phyloP scores from a whole-genome alignment of 2,797 vertebrate species.

The Sebastes wilsoni region DNA sequence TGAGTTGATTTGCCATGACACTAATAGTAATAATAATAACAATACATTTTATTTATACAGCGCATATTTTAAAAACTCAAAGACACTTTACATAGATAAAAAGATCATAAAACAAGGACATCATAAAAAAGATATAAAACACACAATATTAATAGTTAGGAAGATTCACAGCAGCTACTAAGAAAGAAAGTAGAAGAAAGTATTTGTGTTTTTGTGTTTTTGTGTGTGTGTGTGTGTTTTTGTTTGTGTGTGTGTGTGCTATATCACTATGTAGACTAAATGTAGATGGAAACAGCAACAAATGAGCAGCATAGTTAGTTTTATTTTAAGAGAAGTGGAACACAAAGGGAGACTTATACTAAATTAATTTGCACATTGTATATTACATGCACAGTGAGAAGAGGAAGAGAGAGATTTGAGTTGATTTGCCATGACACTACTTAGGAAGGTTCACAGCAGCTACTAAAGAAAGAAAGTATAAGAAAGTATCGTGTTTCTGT shows the following conservation, averaged over 20 bases:
- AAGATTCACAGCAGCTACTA: too few species aligned
- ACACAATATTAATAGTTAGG: too few species aligned
- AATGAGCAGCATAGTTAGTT: constrained; percentile 9
- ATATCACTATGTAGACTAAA: neutral
- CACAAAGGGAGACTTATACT: constrained; percentile 11
- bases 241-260: too few species aligned
- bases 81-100: too few species aligned
- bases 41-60: too few species aligned
- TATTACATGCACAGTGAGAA: constrained; percentile 22
- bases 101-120: too few species aligned
- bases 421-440: constrained; percentile 62
- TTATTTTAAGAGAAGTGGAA: constrained; percentile 18
- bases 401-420: constrained; percentile 28
- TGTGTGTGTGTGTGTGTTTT: too few species aligned
- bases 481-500: constrained; percentile 25
- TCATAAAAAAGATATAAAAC: too few species aligned
- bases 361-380: constrained; percentile 18
- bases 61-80: too few species aligned
- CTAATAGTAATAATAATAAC: too few species aligned
- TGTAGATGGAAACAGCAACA: constrained; percentile 7
- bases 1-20: constrained; percentile 59
- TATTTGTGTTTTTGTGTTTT: too few species aligned
- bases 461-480: constrained; percentile 38
- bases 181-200: too few species aligned
- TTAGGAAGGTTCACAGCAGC: constrained; percentile 55